Conservation (phyloP, 1,140 invertebrate species). For the Scaptomyza pallida region DNA sequence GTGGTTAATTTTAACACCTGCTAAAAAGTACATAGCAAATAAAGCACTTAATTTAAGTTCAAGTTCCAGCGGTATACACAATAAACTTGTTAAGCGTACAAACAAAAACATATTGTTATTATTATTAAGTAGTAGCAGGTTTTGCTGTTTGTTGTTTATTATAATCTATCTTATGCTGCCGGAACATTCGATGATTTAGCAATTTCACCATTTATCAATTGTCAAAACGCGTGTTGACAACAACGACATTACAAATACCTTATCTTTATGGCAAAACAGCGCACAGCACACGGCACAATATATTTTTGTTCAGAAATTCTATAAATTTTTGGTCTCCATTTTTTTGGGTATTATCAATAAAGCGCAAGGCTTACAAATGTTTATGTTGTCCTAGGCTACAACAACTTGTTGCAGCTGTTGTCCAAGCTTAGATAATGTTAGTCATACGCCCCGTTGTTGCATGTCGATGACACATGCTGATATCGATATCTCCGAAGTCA, state of each 20-base stretch:
- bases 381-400: conserved; percentile 58
- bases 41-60: background rate
- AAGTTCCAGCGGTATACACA: background rate
- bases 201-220: conserved; percentile 33
- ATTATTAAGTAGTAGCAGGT: background rate
- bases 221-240: conserved; percentile 7
- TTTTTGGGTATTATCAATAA: conserved; percentile 62
- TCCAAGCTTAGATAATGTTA: conserved; percentile 8
- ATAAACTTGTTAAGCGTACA: background rate
- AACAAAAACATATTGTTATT: conserved; percentile 4
- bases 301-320: background rate
- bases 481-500: too few relatives aligned
- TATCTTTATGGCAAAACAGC: conserved; percentile 20
- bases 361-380: conserved; percentile 23
- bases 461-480: too few relatives aligned
- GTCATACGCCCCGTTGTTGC: conserved; percentile 42
- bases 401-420: conserved; percentile 30
- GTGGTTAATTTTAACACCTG: conserved; percentile 12
- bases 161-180: conserved; percentile 1
- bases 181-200: conserved; percentile 28
- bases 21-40: conserved; percentile 15
- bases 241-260: conserved; percentile 18
- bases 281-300: conserved; percentile 24
- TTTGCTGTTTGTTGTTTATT: background rate
- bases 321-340: conserved; percentile 3